Conservation (phyloP, 2,888 invertebrate genomes). For the Aphodius sticticus region DNA sequence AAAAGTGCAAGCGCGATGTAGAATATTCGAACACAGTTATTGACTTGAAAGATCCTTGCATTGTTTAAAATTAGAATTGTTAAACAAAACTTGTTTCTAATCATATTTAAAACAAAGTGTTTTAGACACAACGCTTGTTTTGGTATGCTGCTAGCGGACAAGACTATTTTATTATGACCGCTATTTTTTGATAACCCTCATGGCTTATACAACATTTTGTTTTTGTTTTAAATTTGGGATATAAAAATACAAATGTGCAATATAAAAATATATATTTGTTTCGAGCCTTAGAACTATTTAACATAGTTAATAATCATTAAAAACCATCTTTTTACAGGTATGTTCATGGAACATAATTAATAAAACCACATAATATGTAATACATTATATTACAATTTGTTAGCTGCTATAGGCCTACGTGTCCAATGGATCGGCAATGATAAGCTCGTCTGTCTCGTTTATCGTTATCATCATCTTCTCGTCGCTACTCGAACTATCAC, state of each 20-base stretch:
- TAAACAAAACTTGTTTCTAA: too few species aligned
- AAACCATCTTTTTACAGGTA: slow-evolving; percentile 29
- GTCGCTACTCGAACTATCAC: slow-evolving; percentile 75
- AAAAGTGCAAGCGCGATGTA: too few species aligned
- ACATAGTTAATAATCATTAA: slow-evolving; percentile 25
- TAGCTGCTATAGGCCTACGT: slow-evolving; percentile 17
- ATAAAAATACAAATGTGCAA: not conserved
- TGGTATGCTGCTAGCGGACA: too few species aligned
- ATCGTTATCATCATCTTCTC: slow-evolving; percentile 82
- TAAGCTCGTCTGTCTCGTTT: slow-evolving; percentile 61
- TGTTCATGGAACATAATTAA: slow-evolving; percentile 31
- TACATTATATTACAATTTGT: slow-evolving; percentile 23
- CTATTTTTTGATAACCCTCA: too few species aligned
- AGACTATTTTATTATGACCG: too few species aligned
- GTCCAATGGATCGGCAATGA: slow-evolving; percentile 58
- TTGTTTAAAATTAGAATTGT: too few species aligned
- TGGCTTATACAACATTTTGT: too few species aligned
- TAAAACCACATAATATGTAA: slow-evolving; percentile 15
- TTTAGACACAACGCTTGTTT: too few species aligned
- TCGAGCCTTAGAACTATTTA: slow-evolving; percentile 5
- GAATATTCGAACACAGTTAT: too few species aligned
- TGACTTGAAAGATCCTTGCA: too few species aligned
- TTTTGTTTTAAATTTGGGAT: not conserved
- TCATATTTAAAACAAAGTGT: too few species aligned
- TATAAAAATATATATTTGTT: not conserved